phyloP scores from a whole-genome alignment of 2,888 invertebrate genomes.

The Bugula neritina region DNA sequence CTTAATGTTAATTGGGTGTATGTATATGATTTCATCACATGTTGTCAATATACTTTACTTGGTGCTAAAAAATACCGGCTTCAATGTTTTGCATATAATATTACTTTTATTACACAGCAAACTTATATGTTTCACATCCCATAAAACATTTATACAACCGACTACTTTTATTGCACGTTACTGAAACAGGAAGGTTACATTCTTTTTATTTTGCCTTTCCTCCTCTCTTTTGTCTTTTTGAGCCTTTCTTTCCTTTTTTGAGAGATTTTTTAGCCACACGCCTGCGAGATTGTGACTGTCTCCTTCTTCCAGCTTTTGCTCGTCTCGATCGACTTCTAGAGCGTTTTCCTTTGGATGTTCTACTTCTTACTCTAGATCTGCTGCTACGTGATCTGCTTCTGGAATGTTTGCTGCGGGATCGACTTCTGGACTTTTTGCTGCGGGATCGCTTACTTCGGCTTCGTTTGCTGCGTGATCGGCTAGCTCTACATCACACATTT shows the following conservation, averaged over 20 bases:
- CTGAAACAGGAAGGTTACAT: background rate
- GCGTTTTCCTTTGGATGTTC: background rate
- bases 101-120: background rate
- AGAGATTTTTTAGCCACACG: background rate
- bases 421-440: background rate
- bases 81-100: no score
- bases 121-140: background rate
- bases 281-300: background rate
- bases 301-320: background rate
- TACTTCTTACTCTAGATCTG: background rate
- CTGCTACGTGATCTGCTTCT: conserved; percentile 1
- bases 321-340: background rate
- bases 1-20: no score
- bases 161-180: background rate
- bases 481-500: no score
- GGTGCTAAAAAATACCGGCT: background rate
- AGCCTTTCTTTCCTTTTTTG: background rate
- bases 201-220: background rate
- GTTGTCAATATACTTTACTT: no score
- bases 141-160: background rate
- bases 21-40: no score
- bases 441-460: background rate
- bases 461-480: background rate
- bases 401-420: background rate
- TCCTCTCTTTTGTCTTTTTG: background rate